Evolutionary conservation across 2,888 invertebrate species (phyloP).

Genomic region (Clusia tigrina): DNA sequence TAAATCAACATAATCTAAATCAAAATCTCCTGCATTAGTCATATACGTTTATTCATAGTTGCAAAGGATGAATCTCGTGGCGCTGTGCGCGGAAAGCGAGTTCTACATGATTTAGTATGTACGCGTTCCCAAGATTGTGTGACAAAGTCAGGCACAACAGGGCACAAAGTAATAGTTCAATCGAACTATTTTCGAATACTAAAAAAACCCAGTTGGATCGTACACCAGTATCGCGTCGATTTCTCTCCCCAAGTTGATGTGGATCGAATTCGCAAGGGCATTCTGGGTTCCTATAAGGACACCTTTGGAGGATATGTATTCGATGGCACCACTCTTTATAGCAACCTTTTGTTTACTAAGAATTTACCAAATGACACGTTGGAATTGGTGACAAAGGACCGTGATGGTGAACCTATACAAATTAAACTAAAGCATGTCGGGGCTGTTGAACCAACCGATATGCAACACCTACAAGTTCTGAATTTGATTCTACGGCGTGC

Average conservation of each 20-base stretch:
- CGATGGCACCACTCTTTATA: slow-evolving; percentile 78
- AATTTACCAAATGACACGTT: slow-evolving; percentile 66
- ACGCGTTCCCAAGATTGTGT: slow-evolving; percentile 47
- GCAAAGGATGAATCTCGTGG: slow-evolving; percentile 51
- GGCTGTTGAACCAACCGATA: slow-evolving; percentile 72
- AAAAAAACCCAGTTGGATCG: slow-evolving; percentile 73
- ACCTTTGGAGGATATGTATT: slow-evolving; percentile 73
- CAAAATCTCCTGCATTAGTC: too few species aligned
- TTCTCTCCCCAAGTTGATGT: slow-evolving; percentile 77
- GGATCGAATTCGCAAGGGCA: slow-evolving; percentile 69
- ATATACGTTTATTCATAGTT: slow-evolving; percentile 20
- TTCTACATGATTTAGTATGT: slow-evolving; percentile 50
- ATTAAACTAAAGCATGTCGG: slow-evolving; percentile 71
- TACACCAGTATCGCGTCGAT: slow-evolving; percentile 80
- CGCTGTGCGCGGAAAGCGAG: slow-evolving; percentile 54
- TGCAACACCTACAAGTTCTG: slow-evolving; percentile 77
- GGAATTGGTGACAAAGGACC: slow-evolving; percentile 70
- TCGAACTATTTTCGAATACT: slow-evolving; percentile 77
- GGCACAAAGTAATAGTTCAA: slow-evolving; percentile 65
- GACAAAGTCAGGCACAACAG: slow-evolving; percentile 65
- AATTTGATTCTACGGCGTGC: slow-evolving; percentile 77
- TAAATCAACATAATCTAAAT: slow-evolving; percentile 18
- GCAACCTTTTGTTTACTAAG: slow-evolving; percentile 66
- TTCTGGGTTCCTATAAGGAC: slow-evolving; percentile 69
- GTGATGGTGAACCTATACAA: slow-evolving; percentile 67